phyloP scores from a whole-genome alignment of 2,797 vertebrate species.

The Leuciscus waleckii region DNA sequence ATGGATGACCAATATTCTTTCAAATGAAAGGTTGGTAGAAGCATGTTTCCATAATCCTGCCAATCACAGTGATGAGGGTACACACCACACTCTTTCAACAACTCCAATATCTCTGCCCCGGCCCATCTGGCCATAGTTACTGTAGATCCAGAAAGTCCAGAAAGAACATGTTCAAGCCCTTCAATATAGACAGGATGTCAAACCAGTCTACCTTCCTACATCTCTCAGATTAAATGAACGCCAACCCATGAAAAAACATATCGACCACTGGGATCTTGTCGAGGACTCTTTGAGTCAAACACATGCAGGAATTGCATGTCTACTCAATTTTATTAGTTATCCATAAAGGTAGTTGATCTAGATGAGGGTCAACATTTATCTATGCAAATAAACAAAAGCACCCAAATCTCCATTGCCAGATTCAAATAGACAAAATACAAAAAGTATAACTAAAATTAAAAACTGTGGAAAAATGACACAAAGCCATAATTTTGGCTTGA shows the following conservation, averaged over 20 bases:
- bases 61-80: neutral
- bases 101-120: neutral
- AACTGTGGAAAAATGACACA: neutral
- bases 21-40: neutral
- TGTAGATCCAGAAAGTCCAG: neutral
- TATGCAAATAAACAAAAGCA: neutral
- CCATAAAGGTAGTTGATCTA: neutral
- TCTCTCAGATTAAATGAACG: slow-evolving; percentile 2
- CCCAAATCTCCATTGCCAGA: neutral
- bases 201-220: slow-evolving; percentile 1
- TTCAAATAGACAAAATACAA: neutral
- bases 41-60: neutral
- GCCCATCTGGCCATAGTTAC: neutral
- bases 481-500: neutral
- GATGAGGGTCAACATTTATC: neutral
- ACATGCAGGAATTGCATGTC: neutral
- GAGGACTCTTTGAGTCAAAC: neutral
- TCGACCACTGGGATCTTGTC: neutral
- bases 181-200: slow-evolving; percentile 17
- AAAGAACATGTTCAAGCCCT: slow-evolving; percentile 7
- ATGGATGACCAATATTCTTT: neutral
- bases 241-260: slow-evolving; percentile 14
- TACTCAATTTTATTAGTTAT: neutral
- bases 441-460: neutral
- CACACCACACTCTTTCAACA: slow-evolving; percentile 6